Conservation (phyloP, 2,888 invertebrate genomes). For the Pherbina coryleti region DNA sequence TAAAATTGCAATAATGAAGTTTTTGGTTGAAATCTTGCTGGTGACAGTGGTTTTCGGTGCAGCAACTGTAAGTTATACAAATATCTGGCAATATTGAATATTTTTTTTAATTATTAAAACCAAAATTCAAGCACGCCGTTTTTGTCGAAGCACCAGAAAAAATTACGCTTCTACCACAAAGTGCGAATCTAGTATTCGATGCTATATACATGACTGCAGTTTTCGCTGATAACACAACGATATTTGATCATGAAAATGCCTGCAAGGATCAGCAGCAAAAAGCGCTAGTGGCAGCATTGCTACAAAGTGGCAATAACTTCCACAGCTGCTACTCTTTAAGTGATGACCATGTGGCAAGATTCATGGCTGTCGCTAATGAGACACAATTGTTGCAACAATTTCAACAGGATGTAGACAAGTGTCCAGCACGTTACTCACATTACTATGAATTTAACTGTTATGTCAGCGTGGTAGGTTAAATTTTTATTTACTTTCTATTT, state of each 20-base stretch:
- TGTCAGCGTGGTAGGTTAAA: neutral
- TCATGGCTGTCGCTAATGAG: neutral
- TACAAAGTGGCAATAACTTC: neutral
- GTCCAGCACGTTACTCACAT: neutral
- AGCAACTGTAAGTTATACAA: too few relatives aligned
- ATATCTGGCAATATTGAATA: too few relatives aligned
- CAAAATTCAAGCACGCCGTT: neutral
- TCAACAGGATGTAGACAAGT: neutral
- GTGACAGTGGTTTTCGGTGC: too few relatives aligned
- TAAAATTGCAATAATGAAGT: too few relatives aligned
- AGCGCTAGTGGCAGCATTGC: neutral
- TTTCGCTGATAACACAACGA: neutral
- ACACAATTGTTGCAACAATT: neutral
- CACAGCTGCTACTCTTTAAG: neutral
- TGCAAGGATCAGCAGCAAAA: neutral
- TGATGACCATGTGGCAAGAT: neutral
- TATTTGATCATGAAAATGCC: neutral
- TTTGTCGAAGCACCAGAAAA: neutral
- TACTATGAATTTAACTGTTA: conserved; percentile 19
- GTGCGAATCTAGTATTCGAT: neutral
- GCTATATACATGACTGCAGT: neutral
- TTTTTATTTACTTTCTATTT: neutral
- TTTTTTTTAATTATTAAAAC: too few relatives aligned
- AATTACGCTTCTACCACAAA: neutral
- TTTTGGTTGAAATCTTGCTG: too few relatives aligned